Evolutionary conservation across 2,113 vertebrate genomes (phyloP), one percentile per base, ranked within the genome.

Genomic region (Ploceus nigricollis): DNA sequence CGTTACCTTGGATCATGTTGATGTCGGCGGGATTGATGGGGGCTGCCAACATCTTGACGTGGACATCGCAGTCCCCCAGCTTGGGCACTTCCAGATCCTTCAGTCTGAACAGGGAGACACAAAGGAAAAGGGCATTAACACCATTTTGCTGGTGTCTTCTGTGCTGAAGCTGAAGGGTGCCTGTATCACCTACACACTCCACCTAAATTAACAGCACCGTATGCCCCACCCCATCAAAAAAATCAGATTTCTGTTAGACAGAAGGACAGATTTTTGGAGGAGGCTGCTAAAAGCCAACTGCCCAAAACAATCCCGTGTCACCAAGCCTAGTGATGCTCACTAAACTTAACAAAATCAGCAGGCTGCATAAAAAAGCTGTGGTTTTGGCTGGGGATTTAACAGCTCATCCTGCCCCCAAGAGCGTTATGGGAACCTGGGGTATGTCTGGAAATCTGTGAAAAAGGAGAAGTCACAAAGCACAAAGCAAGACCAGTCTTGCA

Each of bases 1-100:
- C 14, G 7, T 92, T 97, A 99, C 99, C 99, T 98, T 99, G 99
- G 96, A 99, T 98, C 99, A 99, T 99, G 93, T 99, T 99, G 93
- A 99, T 98, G 94, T 99, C 99, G 0, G 99, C 98, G 0, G 99
- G 99, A 94, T 99, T 99, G 96, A 99, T 93, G 63, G 99, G 99
- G 58, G 99, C 98, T 23, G 99, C 99, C 95, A 99, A 91, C 97
- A 99, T 98, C 97, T 98, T 99, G 96, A 99, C 94, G 0, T 95
- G 97, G 90, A 99, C 98, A 40, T 98, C 98, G 0, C 97, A 98
- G 84, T 97, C 96, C 65, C 98, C 98, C 42, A 98, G 28, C 27
- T 96, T 37, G 9, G 98, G 92, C 6, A 98, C 84, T 68, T 98
- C 97, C 37, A 98, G 57, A 40, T 97, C 96, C 95, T 99, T 98